Conservation (phyloP, 2,797 vertebrate species). For the Aphelocoma californica region DNA sequence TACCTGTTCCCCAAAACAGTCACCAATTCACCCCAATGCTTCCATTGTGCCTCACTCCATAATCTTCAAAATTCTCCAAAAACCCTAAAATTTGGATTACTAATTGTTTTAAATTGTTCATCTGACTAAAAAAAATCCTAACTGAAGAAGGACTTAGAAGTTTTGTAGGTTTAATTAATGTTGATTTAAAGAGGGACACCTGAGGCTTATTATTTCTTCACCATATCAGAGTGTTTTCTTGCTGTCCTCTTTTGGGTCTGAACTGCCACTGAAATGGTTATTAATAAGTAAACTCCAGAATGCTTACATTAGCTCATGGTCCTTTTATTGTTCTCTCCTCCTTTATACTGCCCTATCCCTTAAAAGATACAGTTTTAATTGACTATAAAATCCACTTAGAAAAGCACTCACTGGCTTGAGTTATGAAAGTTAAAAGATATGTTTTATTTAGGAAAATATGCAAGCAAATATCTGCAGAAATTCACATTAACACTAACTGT, state of each 20-base stretch:
- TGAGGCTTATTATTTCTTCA: constrained; percentile 18
- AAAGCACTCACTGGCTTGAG: background rate
- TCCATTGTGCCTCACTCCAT: background rate
- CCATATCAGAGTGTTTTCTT: background rate
- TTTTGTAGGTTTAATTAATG: constrained; percentile 1
- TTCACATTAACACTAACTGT: background rate
- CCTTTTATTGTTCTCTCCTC: constrained; percentile 44
- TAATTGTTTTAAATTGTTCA: background rate
- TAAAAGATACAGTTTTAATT: constrained; percentile 37
- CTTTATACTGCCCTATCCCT: constrained; percentile 28
- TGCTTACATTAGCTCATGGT: constrained; percentile 46
- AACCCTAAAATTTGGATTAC: background rate
- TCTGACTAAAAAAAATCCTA: background rate
- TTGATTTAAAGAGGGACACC: constrained; percentile 26
- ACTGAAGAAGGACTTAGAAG: background rate
- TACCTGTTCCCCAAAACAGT: background rate
- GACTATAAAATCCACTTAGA: constrained; percentile 36
- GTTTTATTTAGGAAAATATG: background rate
- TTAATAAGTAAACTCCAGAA: constrained; percentile 59
- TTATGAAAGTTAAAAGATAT: background rate
- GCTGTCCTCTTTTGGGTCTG: constrained; percentile 2
- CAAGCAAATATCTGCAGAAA: background rate
- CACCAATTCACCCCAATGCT: background rate
- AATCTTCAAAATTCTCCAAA: background rate
- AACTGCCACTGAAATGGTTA: constrained; percentile 43